phyloP scores from a whole-genome alignment of 1,140 invertebrate genomes.

The Bombus balteatus region DNA sequence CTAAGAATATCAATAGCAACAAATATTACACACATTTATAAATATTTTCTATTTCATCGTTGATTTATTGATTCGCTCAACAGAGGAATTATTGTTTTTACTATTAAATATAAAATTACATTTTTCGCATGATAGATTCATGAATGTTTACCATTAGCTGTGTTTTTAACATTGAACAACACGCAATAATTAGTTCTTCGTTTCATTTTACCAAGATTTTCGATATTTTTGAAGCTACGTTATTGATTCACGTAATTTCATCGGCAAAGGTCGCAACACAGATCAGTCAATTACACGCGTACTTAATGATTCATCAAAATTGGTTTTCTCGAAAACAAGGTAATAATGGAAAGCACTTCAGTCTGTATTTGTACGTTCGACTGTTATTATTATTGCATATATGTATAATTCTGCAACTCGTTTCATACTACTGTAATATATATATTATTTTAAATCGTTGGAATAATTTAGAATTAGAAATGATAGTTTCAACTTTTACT shows the following conservation, averaged over 20 bases:
- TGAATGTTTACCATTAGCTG: background rate
- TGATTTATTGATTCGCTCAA: too few relatives aligned
- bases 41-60: too few relatives aligned
- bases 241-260: background rate
- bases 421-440: too few relatives aligned
- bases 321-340: background rate
- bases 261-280: background rate
- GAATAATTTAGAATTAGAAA: too few relatives aligned
- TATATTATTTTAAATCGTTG: too few relatives aligned
- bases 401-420: too few relatives aligned
- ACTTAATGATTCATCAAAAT: background rate
- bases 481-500: too few relatives aligned
- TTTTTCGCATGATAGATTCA: background rate
- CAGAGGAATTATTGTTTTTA: too few relatives aligned
- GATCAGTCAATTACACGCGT: background rate
- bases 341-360: background rate
- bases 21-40: too few relatives aligned
- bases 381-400: background rate
- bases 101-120: too few relatives aligned
- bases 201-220: background rate
- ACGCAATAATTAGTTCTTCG: background rate
- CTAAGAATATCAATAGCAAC: too few relatives aligned
- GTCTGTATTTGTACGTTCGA: background rate
- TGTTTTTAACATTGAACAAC: background rate
- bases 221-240: background rate